A percentile compares a stretch with the other conserved stretches of the same genome.
Conservation (phyloP, 2,797 vertebrate species). For the Octomys mimax region DNA sequence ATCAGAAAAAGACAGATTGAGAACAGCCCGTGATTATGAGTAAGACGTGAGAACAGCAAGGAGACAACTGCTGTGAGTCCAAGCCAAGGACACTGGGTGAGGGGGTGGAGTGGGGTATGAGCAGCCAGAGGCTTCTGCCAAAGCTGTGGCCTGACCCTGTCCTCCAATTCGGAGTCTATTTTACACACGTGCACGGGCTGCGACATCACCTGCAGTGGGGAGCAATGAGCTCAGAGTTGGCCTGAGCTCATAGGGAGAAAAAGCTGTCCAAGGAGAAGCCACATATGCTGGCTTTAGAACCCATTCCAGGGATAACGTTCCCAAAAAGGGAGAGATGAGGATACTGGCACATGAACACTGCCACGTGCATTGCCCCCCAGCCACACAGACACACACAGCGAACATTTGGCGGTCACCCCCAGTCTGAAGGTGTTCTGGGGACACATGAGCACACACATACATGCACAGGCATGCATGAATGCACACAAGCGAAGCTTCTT, state of each 20-base stretch:
- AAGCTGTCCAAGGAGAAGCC: neutral
- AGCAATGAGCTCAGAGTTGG: neutral
- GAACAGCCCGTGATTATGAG: constrained; percentile 78
- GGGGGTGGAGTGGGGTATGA: neutral
- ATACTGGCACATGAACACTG: neutral
- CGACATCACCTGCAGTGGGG: neutral
- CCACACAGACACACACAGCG: neutral
- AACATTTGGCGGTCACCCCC: neutral
- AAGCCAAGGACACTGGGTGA: constrained; percentile 70
- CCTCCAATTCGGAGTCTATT: neutral
- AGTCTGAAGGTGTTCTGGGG: neutral
- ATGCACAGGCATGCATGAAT: neutral
- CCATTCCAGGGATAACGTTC: neutral
- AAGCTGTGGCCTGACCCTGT: neutral
- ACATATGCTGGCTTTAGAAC: neutral
- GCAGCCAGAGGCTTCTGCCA: constrained; percentile 22
- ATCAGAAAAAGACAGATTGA: constrained; percentile 77
- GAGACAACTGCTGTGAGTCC: constrained; percentile 67
- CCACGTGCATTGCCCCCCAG: neutral
- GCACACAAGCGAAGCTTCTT: neutral
- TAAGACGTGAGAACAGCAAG: constrained; percentile 49
- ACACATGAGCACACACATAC: neutral
- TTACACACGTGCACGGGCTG: neutral
- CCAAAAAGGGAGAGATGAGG: neutral
- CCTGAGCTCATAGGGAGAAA: neutral